phyloP scores from a whole-genome alignment of 2,888 invertebrate species.

The Latrodectus elegans region DNA sequence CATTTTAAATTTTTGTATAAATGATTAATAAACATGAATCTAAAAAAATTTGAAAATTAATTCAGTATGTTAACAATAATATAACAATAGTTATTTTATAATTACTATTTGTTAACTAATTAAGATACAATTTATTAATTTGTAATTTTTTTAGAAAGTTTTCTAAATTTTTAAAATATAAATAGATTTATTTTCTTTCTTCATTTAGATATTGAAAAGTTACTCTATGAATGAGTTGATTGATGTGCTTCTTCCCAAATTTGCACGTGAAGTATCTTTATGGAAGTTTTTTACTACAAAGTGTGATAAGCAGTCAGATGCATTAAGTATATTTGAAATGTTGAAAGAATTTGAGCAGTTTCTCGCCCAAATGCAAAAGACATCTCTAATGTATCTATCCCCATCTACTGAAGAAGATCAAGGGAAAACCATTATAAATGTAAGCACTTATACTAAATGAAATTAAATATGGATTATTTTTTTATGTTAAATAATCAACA shows the following conservation, averaged over 20 bases:
- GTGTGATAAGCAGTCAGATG: conserved; percentile 72
- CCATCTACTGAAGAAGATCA: conserved; percentile 58
- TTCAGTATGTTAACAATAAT: no score
- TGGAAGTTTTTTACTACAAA: conserved; percentile 77
- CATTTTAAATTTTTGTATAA: no score
- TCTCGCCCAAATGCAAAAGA: conserved; percentile 70
- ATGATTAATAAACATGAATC: no score
- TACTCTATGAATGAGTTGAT: conserved; percentile 75
- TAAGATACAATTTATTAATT: no score
- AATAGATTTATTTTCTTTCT: background rate
- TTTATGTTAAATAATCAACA: background rate
- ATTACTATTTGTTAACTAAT: no score
- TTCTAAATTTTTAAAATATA: no score
- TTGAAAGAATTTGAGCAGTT: conserved; percentile 71
- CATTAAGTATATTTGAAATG: conserved; percentile 68
- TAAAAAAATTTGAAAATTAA: no score
- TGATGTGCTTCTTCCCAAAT: conserved; percentile 76
- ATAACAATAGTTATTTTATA: no score
- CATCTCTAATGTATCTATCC: conserved; percentile 71
- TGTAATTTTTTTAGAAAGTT: no score
- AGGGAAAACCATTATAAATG: conserved; percentile 53
- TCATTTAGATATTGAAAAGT: conserved; percentile 71
- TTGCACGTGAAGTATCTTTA: conserved; percentile 75
- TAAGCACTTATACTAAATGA: conserved; percentile 1
- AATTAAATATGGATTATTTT: background rate